These are phyloP conservation scores for Hyles vespertilio DNA, from an alignment of 1,140 invertebrate species.

Conservation along the genomic window DNA sequence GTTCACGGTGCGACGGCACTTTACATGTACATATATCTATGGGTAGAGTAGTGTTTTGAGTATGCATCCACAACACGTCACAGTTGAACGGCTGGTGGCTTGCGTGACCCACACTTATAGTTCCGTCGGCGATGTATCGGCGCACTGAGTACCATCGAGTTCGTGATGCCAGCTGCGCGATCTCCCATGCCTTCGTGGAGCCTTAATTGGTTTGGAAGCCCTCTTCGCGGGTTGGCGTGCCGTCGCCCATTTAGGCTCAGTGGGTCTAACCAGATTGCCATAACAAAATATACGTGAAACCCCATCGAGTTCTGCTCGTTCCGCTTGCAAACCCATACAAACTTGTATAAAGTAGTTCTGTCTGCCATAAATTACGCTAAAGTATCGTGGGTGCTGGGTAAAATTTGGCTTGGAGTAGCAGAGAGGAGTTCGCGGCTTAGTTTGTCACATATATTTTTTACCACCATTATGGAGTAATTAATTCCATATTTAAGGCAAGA, in stretches of 20 bases:
- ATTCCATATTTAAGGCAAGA: no score
- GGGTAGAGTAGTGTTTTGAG: background rate
- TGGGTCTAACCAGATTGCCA: slow-evolving; percentile 69
- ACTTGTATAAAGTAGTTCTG: slow-evolving; percentile 41
- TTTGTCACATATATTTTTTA: no score
- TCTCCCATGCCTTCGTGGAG: slow-evolving; percentile 67
- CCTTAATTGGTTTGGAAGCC: slow-evolving; percentile 73
- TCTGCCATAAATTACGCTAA: slow-evolving; percentile 43
- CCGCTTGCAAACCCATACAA: slow-evolving; percentile 29
- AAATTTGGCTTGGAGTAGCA: no score
- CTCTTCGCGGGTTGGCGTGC: slow-evolving; percentile 69
- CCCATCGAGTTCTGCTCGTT: slow-evolving; percentile 52
- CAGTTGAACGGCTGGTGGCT: slow-evolving; percentile 32
- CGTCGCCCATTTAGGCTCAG: slow-evolving; percentile 55
- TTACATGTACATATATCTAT: no score
- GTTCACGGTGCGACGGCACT: no score
- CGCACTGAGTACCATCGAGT: slow-evolving; percentile 66
- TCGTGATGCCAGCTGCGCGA: slow-evolving; percentile 63
- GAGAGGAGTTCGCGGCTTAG: no score
- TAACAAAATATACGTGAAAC: slow-evolving; percentile 66
- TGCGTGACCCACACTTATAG: slow-evolving; percentile 57
- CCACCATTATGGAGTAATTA: no score
- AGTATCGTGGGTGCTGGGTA: slow-evolving; percentile 49
- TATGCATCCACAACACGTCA: slow-evolving; percentile 8
- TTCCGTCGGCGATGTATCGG: slow-evolving; percentile 42